Evolutionary conservation across 2,888 invertebrate species (phyloP), one percentile per base, ranked within the genome.

Genomic region (Dicyrtoma fusca): DNA sequence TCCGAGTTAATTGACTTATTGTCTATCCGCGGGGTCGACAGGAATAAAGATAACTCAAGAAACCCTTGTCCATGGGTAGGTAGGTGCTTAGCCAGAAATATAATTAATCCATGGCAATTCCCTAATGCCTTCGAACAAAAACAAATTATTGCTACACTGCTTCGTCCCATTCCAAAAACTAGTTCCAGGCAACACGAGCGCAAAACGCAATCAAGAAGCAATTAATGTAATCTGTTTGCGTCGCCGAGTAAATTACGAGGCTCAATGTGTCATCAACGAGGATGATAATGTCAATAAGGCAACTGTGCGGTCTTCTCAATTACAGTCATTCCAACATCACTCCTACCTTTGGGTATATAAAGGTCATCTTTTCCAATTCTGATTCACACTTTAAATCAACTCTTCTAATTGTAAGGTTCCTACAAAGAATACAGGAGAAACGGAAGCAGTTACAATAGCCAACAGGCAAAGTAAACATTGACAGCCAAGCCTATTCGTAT

Each of bases 201-300:
- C 4, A 47, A 21, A 45, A 21, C 11, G 51, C 66, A 53, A 68
- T 68, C 53, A 68, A 68, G 44, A 55, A 68, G 55, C 55, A 68
- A 68, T 68, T 68, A 68, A 55, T 44, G 55, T 55, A 51, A 68
- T 68, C 66, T 68, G 21, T 55, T 68, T 51, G 55, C 55, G 34
- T 51, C 66, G 44, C 42, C 34, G 44, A 68, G 42, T 34, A 68
- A 68, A 68, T 68, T 68, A 68, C 49, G 65, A 51, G 47, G 25
- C 51, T 51, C 11, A 19, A 19, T 45, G 55, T 55, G 49, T 64
- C 64, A 34, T 62, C 62, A 42, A 6, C 11, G n/a, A 23, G 34
- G 8, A 59, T 14, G 59, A 25, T 14, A 59, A 25, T 26, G 59
- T 26, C 59, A 59, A 26, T 26, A 59, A 59, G 26, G 55, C 13